Conservation (phyloP, 2,113 vertebrate species). For the Gila orcuttii region DNA sequence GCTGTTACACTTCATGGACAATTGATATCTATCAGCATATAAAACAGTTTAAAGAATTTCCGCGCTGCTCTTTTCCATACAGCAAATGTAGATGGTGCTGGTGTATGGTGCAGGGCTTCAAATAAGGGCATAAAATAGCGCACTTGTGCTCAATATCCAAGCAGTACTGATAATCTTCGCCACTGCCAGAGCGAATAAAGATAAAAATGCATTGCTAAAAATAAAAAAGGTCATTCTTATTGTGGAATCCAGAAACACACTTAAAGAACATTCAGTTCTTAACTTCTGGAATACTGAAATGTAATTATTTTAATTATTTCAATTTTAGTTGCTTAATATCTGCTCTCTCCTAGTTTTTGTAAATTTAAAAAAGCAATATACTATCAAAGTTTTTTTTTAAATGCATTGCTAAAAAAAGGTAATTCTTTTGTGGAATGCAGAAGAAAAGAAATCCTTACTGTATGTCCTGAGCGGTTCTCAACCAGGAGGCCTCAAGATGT, state of each 20-base stretch:
- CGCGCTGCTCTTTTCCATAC: not conserved
- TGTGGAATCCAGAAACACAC: not conserved
- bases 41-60: constrained; percentile 5
- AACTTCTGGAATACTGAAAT: no score
- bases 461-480: no score
- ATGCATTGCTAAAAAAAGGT: no score
- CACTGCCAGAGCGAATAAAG: not conserved
- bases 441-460: no score
- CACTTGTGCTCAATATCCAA: not conserved
- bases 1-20: constrained; percentile 9
- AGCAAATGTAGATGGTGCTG: not conserved
- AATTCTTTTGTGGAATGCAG: no score
- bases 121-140: not conserved
- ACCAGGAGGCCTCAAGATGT: no score
- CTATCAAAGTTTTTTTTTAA: no score
- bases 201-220: not conserved
- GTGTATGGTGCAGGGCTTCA: not conserved
- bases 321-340: no score
- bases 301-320: no score
- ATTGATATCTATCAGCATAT: constrained; percentile 4
- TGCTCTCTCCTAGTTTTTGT: no score
- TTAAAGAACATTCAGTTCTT: no score
- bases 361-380: no score
- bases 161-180: not conserved
- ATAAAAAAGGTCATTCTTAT: not conserved